phyloP scores from a whole-genome alignment of 2,113 vertebrate species.

The Epinephelus lanceolatus region DNA sequence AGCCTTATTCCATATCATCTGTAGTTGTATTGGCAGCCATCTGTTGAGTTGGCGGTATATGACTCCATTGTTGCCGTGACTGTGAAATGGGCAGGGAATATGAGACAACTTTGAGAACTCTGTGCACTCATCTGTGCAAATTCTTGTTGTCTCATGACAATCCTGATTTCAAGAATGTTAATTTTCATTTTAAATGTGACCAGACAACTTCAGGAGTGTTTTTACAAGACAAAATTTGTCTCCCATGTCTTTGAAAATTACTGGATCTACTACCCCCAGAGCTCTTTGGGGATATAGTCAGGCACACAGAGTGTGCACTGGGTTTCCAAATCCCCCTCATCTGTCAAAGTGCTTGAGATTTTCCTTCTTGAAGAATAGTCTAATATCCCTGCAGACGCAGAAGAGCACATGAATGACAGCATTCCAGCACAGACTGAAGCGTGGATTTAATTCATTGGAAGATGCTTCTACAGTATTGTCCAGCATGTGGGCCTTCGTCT shows the following conservation, averaged over 20 bases:
- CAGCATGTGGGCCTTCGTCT: not conserved
- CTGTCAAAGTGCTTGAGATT: slow-evolving; percentile 27
- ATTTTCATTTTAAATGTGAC: slow-evolving; percentile 16
- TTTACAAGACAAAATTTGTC: slow-evolving; percentile 18
- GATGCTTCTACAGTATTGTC: not conserved
- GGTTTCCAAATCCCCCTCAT: slow-evolving; percentile 19
- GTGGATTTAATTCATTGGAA: not conserved
- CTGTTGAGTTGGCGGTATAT: not conserved
- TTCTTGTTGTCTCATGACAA: slow-evolving; percentile 9
- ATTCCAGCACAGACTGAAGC: not conserved
- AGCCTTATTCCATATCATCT: not conserved
- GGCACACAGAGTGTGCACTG: slow-evolving; percentile 13
- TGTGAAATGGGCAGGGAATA: not conserved
- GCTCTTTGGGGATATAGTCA: slow-evolving; percentile 35
- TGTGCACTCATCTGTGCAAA: not conserved
- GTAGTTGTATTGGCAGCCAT: slow-evolving; percentile 1
- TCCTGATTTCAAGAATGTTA: slow-evolving; percentile 20
- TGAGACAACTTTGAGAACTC: not conserved
- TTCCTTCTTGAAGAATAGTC: slow-evolving; percentile 13
- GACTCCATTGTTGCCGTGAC: slow-evolving; percentile 1
- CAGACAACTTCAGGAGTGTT: slow-evolving; percentile 10
- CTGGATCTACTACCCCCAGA: slow-evolving; percentile 15
- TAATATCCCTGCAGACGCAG: slow-evolving; percentile 4
- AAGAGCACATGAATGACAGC: not conserved
- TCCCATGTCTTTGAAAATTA: slow-evolving; percentile 21